phyloP scores from a whole-genome alignment of 2,113 vertebrate genomes.

The Lepus timidus region DNA sequence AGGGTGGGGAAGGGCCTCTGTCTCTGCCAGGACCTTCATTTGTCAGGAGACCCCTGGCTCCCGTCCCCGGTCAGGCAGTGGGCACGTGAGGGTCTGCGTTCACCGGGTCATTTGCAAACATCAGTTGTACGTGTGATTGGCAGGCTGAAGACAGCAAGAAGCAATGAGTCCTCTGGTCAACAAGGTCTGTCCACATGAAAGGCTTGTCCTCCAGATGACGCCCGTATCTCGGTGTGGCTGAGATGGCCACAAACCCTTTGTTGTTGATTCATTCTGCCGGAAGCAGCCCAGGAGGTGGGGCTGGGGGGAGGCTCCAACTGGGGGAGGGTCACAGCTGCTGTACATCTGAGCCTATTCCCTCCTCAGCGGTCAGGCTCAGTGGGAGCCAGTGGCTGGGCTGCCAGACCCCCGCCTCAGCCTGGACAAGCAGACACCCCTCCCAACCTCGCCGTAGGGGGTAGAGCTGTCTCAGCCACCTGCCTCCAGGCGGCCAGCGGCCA shows the following conservation, averaged over 20 bases:
- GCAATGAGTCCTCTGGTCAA: slow-evolving; percentile 60
- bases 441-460: neutral
- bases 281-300: neutral
- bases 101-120: neutral
- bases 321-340: slow-evolving; percentile 59
- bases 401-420: neutral
- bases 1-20: neutral
- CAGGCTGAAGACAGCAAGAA: slow-evolving; percentile 42
- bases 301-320: neutral
- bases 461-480: slow-evolving; percentile 59
- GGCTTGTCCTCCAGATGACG: slow-evolving; percentile 69
- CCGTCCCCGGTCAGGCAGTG: neutral
- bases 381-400: neutral
- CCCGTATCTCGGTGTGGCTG: slow-evolving; percentile 63
- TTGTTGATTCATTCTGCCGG: slow-evolving; percentile 58
- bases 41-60: neutral
- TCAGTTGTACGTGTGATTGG: neutral
- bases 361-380: neutral
- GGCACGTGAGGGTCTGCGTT: neutral
- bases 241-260: slow-evolving; percentile 63
- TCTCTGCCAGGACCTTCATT: neutral
- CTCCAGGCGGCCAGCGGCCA: slow-evolving; percentile 23
- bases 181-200: slow-evolving; percentile 72
- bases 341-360: slow-evolving; percentile 59
- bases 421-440: neutral